A percentile compares a stretch with the other conserved stretches of the same genome.
Evolutionary conservation across 30 jellyfish, hydroid and myxozoan species (phyloP).

Genomic region (Aurelia sp.): DNA sequence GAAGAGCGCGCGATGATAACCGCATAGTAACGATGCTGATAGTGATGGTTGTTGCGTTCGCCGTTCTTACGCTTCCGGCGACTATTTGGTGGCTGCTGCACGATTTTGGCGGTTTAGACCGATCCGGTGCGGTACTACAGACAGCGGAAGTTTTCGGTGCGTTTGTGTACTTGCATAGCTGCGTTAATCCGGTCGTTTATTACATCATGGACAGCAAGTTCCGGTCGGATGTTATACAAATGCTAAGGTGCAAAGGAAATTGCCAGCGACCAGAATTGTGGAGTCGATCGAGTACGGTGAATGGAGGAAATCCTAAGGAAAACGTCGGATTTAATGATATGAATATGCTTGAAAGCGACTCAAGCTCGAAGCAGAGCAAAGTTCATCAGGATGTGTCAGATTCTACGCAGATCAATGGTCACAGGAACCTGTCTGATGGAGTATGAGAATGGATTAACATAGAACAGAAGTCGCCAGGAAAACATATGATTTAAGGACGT

Average conservation of each 20-base stretch:
- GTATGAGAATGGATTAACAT: too few relatives aligned
- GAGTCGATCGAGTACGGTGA: too few relatives aligned
- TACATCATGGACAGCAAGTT: conserved; percentile 67
- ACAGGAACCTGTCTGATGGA: too few relatives aligned
- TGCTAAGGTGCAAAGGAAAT: neutral
- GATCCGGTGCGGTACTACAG: conserved; percentile 32
- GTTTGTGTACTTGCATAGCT: conserved; percentile 67
- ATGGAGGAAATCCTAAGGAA: too few relatives aligned
- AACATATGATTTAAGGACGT: too few relatives aligned
- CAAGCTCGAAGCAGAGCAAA: too few relatives aligned
- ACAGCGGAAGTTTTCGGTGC: conserved; percentile 62
- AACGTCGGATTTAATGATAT: too few relatives aligned
- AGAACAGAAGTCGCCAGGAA: too few relatives aligned
- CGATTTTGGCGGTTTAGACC: conserved; percentile 44
- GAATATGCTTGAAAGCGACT: too few relatives aligned
- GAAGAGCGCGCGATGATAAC: conserved; percentile 56
- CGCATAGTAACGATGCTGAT: conserved; percentile 47
- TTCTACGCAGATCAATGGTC: too few relatives aligned
- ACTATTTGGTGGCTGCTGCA: conserved; percentile 75
- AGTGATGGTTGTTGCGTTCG: conserved; percentile 71
- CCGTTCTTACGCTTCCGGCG: conserved; percentile 74
- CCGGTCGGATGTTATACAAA: conserved; percentile 23
- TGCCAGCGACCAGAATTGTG: too few relatives aligned
- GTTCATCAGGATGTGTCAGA: too few relatives aligned
- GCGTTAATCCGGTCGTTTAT: conserved; percentile 66